Evolutionary conservation across 2,113 vertebrate species (phyloP), one percentile per base, ranked within the genome.

Genomic region (Gymnogyps californianus): DNA sequence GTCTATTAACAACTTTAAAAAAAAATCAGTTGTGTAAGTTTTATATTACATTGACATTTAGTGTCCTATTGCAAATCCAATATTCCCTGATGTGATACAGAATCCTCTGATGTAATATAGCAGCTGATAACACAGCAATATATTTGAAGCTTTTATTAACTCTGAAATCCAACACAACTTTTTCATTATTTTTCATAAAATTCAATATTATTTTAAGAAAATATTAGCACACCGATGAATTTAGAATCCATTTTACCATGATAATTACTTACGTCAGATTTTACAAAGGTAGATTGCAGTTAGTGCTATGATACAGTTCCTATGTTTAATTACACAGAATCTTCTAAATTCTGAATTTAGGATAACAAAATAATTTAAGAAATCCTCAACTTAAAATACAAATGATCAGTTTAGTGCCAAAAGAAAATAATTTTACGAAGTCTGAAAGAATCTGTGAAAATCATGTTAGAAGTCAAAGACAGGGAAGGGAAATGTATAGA

Each of bases 111-210:
- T 93, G 83, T 49, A 97, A 77, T 88, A 93, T 62, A 95, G 87
- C 65, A 96, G 90, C 52, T 97, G 94, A 97, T 91, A 98, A 93
- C 61, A 96, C 32, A 92, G 93, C 76, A 93, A 96, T 28, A 89
- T 92, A 87, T 55, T 76, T 46, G 55, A 94, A 87, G 24, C 51
- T 80, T 79, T 96, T 85, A 85, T 96, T 83, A 96, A 94, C 42
- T 85, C 52, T 78, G 83, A 96, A 97, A 95, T 71, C 13, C 78
- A 95, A 28, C 66, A 91, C 49, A 95, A 65, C 40, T 90, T 92
- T 93, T 95, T 42, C n/a, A 90, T 84, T 80, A 59, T 72, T 82
- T 84, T 82, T 65, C 44, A 87, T 90, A 83, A 93, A 90, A 95
- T 87, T 91, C 54, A 89, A 16, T 96, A 92, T 83, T 80, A 84